Evolutionary conservation across 2,113 vertebrate genomes (phyloP).

Genomic region (Cavia aperea): DNA sequence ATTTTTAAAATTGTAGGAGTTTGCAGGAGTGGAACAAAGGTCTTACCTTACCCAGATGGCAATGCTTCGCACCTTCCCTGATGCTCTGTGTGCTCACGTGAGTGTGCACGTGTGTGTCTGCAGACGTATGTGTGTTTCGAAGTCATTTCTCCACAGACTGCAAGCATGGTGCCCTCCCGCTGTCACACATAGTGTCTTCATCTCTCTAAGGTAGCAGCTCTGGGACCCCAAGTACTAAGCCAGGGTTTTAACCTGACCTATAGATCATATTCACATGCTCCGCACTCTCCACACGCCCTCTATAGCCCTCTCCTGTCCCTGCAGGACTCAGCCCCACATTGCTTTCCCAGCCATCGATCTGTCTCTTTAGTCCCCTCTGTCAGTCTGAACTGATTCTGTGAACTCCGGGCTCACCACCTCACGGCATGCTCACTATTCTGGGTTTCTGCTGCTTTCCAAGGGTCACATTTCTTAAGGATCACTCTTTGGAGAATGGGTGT

Average conservation of each 20-base stretch:
- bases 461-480: too few relatives aligned
- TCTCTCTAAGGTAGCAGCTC: neutral
- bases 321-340: neutral
- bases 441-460: neutral
- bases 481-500: too few relatives aligned
- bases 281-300: neutral
- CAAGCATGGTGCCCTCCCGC: neutral
- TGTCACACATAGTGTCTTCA: rapidly evolving
- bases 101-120: too few relatives aligned
- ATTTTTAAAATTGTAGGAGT: neutral
- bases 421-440: neutral
- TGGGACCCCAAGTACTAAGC: too few relatives aligned
- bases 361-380: neutral
- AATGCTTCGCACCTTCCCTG: neutral
- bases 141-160: neutral
- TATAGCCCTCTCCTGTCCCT: rapidly evolving
- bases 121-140: neutral
- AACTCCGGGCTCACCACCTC: neutral
- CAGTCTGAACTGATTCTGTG: neutral
- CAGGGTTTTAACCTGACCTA: too few relatives aligned
- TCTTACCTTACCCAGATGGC: neutral
- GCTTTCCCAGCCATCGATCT: rapidly evolving
- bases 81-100: neutral
- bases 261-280: rapidly evolving
- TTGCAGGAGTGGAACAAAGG: neutral